A percentile compares a stretch with the other conserved stretches of the same genome.
These are phyloP conservation scores for Spinus pinus DNA, from an alignment of 2,797 vertebrate species.

Conservation along the genomic window DNA sequence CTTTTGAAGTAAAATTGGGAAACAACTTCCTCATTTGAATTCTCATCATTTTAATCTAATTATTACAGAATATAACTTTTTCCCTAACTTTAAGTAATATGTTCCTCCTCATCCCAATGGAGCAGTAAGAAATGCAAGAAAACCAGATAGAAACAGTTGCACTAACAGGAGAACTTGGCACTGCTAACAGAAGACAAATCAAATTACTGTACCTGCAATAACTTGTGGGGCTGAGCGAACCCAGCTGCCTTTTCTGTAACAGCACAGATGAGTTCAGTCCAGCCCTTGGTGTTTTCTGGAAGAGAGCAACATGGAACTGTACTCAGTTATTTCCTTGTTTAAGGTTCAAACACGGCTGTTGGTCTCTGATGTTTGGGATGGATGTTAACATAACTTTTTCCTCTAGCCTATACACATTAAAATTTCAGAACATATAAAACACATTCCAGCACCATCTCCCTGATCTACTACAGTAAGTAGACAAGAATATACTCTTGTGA, in stretches of 20 bases:
- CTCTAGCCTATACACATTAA: not conserved
- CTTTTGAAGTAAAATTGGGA: not conserved
- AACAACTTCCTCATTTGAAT: not conserved
- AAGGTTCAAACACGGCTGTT: not conserved
- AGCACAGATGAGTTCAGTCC: constrained; percentile 85
- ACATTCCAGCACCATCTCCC: not conserved
- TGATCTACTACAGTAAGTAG: not conserved
- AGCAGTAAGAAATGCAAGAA: not conserved
- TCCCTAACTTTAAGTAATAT: not conserved
- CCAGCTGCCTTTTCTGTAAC: constrained; percentile 86
- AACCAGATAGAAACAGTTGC: not conserved
- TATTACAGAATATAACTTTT: not conserved
- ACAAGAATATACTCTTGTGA: not conserved
- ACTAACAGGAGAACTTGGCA: not conserved
- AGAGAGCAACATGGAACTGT: not conserved
- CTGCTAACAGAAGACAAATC: not conserved
- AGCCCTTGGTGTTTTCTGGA: constrained; percentile 83
- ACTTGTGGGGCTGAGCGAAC: constrained; percentile 79
- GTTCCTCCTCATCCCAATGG: not conserved
- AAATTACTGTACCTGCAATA: constrained; percentile 86
- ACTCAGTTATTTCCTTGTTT: not conserved
- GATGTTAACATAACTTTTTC: not conserved
- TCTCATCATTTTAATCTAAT: not conserved
- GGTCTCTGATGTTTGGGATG: not conserved
- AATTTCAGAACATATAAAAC: not conserved